Conservation (phyloP, 1,140 invertebrate species). For the Oedothorax gibbosus region DNA sequence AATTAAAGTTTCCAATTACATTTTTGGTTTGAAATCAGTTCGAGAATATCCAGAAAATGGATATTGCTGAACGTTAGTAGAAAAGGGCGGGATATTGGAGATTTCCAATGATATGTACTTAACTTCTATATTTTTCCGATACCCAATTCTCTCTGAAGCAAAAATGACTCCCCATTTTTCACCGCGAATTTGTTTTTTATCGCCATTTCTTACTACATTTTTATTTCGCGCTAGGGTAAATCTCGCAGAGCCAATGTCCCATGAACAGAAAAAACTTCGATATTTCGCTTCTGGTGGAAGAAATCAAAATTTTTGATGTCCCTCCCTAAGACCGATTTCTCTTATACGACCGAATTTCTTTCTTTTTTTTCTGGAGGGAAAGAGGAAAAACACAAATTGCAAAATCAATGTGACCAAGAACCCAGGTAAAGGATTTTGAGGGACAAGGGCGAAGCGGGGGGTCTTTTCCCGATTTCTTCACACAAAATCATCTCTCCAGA, state of each 20-base stretch:
- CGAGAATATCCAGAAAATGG: too few relatives aligned
- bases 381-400: constrained; percentile 35
- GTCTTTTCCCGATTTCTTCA: constrained; percentile 41
- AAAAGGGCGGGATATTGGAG: background rate
- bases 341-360: background rate
- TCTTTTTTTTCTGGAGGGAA: constrained; percentile 3
- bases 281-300: background rate
- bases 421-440: constrained; percentile 57
- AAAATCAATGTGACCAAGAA: constrained; percentile 61
- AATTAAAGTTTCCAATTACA: too few relatives aligned
- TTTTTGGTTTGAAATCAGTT: too few relatives aligned
- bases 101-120: constrained; percentile 18
- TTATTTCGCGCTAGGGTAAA: constrained; percentile 37
- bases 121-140: constrained; percentile 48
- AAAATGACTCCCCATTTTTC: constrained; percentile 56
- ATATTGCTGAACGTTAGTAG: too few relatives aligned
- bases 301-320: constrained; percentile 47
- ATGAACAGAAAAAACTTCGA: constrained; percentile 22
- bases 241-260: constrained; percentile 52
- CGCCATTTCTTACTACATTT: constrained; percentile 23
- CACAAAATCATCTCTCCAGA: constrained; percentile 49
- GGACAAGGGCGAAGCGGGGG: constrained; percentile 13
- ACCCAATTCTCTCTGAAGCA: constrained; percentile 27
- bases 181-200: constrained; percentile 40
- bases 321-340: constrained; percentile 14